Evolutionary conservation across 1,140 invertebrate genomes (phyloP).

Genomic region (Saccostrea glomerata): DNA sequence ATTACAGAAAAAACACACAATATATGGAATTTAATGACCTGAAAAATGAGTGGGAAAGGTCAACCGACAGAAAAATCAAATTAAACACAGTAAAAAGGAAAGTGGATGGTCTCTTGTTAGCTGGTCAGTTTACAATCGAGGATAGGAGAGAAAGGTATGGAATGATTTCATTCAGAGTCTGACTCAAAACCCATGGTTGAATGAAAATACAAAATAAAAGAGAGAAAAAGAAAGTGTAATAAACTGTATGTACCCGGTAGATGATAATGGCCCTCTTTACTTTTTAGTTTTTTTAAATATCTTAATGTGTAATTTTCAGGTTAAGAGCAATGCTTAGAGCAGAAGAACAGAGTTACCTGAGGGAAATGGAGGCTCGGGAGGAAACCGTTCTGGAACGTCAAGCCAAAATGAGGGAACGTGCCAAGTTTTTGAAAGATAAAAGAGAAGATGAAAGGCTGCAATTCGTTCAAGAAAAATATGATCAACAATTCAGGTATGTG

Average conservation of each 20-base stretch:
- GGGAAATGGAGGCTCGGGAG: conserved; percentile 75
- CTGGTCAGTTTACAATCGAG: conserved; percentile 72
- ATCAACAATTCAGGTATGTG: conserved; percentile 77
- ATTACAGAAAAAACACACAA: conserved; percentile 67
- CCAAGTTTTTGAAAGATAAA: conserved; percentile 76
- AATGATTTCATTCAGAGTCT: not conserved
- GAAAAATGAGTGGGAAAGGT: conserved; percentile 77
- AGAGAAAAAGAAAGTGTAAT: no score
- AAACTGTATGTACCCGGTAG: no score
- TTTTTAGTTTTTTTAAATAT: no score
- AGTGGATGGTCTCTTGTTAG: conserved; percentile 67
- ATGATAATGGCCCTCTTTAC: no score
- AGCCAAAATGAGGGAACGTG: conserved; percentile 78
- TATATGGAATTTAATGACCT: conserved; percentile 72
- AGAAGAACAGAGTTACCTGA: conserved; percentile 72
- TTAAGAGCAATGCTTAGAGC: conserved; percentile 69
- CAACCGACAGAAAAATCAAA: conserved; percentile 73
- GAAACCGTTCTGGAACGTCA: conserved; percentile 77
- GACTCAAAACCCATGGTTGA: not conserved
- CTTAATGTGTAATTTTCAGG: conserved; percentile 58
- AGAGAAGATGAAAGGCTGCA: conserved; percentile 74
- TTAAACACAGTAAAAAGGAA: conserved; percentile 69
- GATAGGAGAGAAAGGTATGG: conserved; percentile 75
- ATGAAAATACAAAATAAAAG: no score
- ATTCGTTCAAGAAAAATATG: conserved; percentile 77